Conservation (phyloP, 1,140 invertebrate species). For the Lepidurus apus region DNA sequence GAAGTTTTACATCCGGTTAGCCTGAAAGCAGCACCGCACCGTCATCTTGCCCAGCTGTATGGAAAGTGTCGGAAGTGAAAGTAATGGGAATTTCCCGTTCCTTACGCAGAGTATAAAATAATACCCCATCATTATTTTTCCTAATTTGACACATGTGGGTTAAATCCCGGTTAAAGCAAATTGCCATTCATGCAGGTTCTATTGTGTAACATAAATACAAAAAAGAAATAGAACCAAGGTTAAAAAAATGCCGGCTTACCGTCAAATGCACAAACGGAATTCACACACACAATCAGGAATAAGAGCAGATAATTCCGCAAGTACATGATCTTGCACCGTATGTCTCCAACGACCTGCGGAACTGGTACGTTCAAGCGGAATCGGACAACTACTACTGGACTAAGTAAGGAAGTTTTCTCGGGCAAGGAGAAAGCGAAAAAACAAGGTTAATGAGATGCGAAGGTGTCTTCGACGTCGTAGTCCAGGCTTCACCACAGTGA, state of each 20-base stretch:
- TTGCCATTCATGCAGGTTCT: neutral
- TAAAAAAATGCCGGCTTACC: neutral
- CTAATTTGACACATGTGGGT: neutral
- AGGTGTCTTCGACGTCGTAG: neutral
- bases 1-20: neutral
- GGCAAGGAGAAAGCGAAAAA: neutral
- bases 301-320: neutral
- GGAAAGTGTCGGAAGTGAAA: neutral
- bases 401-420: neutral
- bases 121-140: neutral
- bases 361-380: neutral
- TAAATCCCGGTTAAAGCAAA: neutral
- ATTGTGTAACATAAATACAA: neutral
- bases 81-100: neutral
- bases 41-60: neutral
- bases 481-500: neutral
- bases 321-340: neutral
- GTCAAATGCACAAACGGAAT: neutral
- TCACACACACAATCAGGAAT: neutral
- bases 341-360: neutral
- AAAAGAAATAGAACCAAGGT: neutral
- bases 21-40: neutral
- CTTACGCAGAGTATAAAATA: neutral
- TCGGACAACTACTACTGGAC: neutral
- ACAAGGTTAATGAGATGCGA: slow-evolving; percentile 21